Conservation (phyloP, 2,113 vertebrate species). For the Sisor rabdophorus region DNA sequence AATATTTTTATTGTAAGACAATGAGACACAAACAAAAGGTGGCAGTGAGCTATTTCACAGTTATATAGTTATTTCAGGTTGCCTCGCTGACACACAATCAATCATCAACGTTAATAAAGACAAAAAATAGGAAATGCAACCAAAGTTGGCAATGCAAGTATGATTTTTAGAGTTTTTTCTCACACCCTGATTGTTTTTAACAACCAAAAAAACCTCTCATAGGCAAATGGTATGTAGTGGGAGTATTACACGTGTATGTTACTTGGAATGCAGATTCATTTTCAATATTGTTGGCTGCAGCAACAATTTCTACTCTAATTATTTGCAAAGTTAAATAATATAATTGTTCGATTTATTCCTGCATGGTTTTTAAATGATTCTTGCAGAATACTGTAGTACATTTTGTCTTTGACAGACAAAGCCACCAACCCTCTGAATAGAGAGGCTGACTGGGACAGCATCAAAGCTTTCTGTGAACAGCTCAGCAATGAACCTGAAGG, state of each 20-base stretch:
- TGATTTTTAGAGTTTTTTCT: too few relatives aligned
- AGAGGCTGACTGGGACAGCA: conserved; percentile 85
- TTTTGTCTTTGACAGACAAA: conserved; percentile 71
- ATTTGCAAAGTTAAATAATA: neutral
- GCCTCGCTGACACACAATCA: neutral
- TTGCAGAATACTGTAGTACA: neutral
- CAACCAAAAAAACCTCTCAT: too few relatives aligned
- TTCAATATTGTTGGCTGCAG: too few relatives aligned
- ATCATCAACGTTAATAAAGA: neutral
- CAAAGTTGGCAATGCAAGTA: neutral
- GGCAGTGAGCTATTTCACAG: neutral
- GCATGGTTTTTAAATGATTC: neutral
- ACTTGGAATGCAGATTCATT: too few relatives aligned
- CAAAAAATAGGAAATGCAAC: neutral
- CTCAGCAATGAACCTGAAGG: conserved; percentile 89
- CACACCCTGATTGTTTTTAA: too few relatives aligned
- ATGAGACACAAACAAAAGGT: neutral
- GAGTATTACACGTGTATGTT: too few relatives aligned
- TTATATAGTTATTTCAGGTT: neutral
- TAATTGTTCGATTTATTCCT: neutral
- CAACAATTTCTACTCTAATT: neutral
- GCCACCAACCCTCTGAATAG: conserved; percentile 93
- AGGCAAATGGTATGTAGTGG: too few relatives aligned
- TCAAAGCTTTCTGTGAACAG: conserved; percentile 87
- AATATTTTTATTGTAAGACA: neutral